These are phyloP conservation scores for Dicyrtoma fusca DNA, from an alignment of 2,888 invertebrate genomes.

Conservation along the genomic window DNA sequence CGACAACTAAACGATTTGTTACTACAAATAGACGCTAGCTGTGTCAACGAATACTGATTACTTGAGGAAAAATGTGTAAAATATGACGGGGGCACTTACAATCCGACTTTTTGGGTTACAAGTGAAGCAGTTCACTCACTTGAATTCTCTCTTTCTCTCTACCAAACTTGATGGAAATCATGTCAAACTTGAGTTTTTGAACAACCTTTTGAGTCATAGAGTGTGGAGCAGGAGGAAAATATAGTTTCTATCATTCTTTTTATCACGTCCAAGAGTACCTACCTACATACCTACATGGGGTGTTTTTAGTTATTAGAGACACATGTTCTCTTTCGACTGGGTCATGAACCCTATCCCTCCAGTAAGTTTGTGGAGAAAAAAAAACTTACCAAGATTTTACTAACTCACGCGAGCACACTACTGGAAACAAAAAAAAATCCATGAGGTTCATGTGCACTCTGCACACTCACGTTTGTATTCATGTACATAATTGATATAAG, in stretches of 20 bases:
- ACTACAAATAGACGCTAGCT: no score
- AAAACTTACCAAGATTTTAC: conserved; percentile 10
- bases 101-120: no score
- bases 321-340: conserved; percentile 27
- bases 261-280: conserved; percentile 12
- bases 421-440: neutral
- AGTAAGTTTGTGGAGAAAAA: conserved; percentile 7
- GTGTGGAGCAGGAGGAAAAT: neutral
- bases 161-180: no score
- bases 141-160: no score
- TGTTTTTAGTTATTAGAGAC: conserved; percentile 27
- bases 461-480: neutral
- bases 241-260: conserved; percentile 13
- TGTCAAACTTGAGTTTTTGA: no score
- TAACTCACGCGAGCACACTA: conserved; percentile 24
- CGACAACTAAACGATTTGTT: no score
- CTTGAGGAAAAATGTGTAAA: no score
- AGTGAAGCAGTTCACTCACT: no score
- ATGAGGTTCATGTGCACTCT: conserved; percentile 4
- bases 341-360: conserved; percentile 28
- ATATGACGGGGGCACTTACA: no score
- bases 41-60: no score
- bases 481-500: neutral
- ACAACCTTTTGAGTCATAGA: no score
- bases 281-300: conserved; percentile 17